These are phyloP conservation scores for Paramuricea clavata DNA, from an alignment of 92 coral and sea anemone species.

Conservation along the genomic window DNA sequence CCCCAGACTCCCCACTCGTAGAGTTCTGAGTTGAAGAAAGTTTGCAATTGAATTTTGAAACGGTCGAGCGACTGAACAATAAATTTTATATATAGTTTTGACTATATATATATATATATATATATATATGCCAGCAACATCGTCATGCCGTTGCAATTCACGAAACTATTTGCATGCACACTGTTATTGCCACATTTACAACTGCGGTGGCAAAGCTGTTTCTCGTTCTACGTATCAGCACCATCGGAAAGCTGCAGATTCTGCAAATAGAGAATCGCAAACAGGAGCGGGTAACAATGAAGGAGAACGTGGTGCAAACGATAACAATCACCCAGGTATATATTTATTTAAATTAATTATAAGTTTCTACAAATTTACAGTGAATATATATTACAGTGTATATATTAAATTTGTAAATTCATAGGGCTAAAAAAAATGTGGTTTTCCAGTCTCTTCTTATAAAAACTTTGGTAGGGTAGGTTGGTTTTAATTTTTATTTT, in stretches of 20 bases:
- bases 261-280: slow-evolving; percentile 12
- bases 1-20: background rate
- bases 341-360: background rate
- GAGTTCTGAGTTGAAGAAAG: background rate
- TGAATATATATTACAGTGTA: too few species aligned
- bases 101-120: too few species aligned
- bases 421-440: too few species aligned
- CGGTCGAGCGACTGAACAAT: background rate
- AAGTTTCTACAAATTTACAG: background rate
- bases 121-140: slow-evolving; percentile 67
- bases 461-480: too few species aligned
- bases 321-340: background rate
- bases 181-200: slow-evolving; percentile 58
- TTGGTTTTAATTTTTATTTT: too few species aligned
- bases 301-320: background rate
- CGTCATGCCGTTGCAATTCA: slow-evolving; percentile 63
- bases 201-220: slow-evolving; percentile 72
- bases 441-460: too few species aligned
- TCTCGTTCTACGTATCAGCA: slow-evolving; percentile 71
- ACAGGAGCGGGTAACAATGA: slow-evolving; percentile 24
- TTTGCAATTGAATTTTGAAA: background rate
- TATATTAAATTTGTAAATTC: too few species aligned
- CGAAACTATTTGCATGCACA: slow-evolving; percentile 71
- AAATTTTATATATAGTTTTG: background rate
- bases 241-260: slow-evolving; percentile 50